Conservation (phyloP, 2,797 vertebrate genomes). For the Urophycis tenuis region DNA sequence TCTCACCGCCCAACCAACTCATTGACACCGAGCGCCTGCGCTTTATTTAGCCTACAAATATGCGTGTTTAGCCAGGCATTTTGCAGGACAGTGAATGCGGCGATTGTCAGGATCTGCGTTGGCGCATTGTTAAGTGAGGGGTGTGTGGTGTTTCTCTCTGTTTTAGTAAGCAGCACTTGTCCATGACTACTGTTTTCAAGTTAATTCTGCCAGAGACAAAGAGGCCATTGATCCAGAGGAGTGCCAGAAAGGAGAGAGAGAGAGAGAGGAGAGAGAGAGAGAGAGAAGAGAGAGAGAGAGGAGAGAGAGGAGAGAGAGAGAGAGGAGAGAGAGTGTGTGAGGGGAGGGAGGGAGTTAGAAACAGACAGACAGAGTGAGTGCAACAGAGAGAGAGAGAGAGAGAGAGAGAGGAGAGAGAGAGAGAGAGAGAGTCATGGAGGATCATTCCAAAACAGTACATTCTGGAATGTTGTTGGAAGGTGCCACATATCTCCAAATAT, state of each 20-base stretch:
- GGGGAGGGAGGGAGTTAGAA: not conserved
- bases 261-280: slow-evolving; percentile 25
- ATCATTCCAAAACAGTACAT: slow-evolving; percentile 82
- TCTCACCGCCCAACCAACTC: too few relatives aligned
- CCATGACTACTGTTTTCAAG: slow-evolving; percentile 61
- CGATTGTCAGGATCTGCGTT: too few relatives aligned
- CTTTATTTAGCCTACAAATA: too few relatives aligned
- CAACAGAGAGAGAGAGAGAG: slow-evolving; percentile 20
- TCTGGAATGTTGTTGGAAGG: slow-evolving; percentile 83
- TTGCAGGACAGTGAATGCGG: too few relatives aligned
- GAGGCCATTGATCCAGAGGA: slow-evolving; percentile 60
- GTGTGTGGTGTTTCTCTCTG: slow-evolving; percentile 1
- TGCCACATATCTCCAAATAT: slow-evolving; percentile 86
- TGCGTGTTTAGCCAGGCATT: too few relatives aligned
- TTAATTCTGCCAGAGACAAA: slow-evolving; percentile 68
- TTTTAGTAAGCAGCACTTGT: slow-evolving; percentile 38
- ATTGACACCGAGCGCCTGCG: too few relatives aligned
- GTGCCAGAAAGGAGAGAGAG: slow-evolving; percentile 10
- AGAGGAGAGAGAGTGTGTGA: too few relatives aligned
- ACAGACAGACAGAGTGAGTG: slow-evolving; percentile 1
- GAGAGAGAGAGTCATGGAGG: slow-evolving; percentile 51
- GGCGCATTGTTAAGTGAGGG: too few relatives aligned
- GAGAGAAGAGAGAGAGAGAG: slow-evolving; percentile 8
- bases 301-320: slow-evolving; percentile 8
- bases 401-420: slow-evolving; percentile 26